phyloP scores from a whole-genome alignment of 2,113 vertebrate species.

The Polypterus bichir region DNA sequence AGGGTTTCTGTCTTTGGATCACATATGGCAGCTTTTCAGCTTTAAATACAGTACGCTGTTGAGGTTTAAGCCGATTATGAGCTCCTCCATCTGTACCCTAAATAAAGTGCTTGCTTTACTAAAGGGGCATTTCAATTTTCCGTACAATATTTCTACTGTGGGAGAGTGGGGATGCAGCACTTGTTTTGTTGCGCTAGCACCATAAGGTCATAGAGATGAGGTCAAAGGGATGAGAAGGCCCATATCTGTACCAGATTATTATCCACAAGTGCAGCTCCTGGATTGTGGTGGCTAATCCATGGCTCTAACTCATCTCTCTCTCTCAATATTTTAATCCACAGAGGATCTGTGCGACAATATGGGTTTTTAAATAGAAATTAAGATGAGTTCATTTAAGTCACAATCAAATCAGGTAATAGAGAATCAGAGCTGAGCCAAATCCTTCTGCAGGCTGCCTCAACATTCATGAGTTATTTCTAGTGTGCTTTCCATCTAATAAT shows the following conservation, averaged over 20 bases:
- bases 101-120: background rate
- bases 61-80: background rate
- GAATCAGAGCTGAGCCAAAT: too few species aligned
- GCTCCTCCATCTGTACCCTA: background rate
- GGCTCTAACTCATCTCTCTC: background rate
- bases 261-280: background rate
- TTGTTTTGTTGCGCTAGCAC: background rate
- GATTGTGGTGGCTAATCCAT: constrained; percentile 1
- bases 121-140: constrained; percentile 3
- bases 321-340: background rate
- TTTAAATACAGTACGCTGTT: background rate
- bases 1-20: background rate
- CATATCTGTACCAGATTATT: background rate
- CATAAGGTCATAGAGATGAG: background rate
- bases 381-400: too few species aligned
- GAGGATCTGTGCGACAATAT: too few species aligned
- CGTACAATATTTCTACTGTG: background rate
- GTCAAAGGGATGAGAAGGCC: background rate
- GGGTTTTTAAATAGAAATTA: too few species aligned
- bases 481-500: too few species aligned
- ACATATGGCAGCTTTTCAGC: constrained; percentile 1
- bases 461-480: too few species aligned
- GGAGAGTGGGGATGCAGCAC: background rate
- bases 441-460: too few species aligned
- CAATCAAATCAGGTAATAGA: too few species aligned